Evolutionary conservation across 53 echinoderm and acorn worm genomes (phyloP).

Genomic region (Luidia sarsii): DNA sequence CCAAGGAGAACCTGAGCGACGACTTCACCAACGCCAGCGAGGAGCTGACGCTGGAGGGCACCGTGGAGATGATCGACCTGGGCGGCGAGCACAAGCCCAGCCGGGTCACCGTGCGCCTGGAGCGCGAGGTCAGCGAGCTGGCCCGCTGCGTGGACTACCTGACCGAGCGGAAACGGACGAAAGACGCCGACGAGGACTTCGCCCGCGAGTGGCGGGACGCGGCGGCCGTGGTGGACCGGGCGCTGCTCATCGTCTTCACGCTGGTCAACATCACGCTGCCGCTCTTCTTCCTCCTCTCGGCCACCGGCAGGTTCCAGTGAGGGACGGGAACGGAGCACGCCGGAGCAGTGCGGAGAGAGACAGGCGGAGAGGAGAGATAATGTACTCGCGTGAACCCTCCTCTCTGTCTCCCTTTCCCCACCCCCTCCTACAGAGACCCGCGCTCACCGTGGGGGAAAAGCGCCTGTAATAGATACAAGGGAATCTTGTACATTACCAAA

Average conservation of each 20-base stretch:
- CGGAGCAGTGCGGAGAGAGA: no score
- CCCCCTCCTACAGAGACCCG: no score
- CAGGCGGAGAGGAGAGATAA: no score
- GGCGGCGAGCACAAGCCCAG: constrained; percentile 47
- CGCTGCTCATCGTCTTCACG: constrained; percentile 66
- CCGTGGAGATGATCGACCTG: constrained; percentile 57
- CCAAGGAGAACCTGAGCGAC: constrained; percentile 42
- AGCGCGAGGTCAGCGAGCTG: constrained; percentile 57
- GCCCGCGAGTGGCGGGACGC: constrained; percentile 77
- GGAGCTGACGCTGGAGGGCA: constrained; percentile 53
- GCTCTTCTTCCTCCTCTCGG: constrained; percentile 60
- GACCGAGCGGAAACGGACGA: constrained; percentile 52
- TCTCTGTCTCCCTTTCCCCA: no score
- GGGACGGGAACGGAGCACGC: no score
- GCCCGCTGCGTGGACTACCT: constrained; percentile 58
- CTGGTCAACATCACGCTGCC: constrained; percentile 63
- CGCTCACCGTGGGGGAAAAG: no score
- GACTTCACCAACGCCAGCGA: constrained; percentile 50
- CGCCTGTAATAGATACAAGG: no score
- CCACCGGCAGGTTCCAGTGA: constrained; percentile 51
- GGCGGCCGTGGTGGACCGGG: constrained; percentile 70
- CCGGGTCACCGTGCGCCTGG: constrained; percentile 49
- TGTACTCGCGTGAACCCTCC: no score
- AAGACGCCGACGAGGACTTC: constrained; percentile 59
- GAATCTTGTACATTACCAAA: no score